phyloP scores from a whole-genome alignment of 2,797 vertebrate genomes.

The Podarcis siculus region DNA sequence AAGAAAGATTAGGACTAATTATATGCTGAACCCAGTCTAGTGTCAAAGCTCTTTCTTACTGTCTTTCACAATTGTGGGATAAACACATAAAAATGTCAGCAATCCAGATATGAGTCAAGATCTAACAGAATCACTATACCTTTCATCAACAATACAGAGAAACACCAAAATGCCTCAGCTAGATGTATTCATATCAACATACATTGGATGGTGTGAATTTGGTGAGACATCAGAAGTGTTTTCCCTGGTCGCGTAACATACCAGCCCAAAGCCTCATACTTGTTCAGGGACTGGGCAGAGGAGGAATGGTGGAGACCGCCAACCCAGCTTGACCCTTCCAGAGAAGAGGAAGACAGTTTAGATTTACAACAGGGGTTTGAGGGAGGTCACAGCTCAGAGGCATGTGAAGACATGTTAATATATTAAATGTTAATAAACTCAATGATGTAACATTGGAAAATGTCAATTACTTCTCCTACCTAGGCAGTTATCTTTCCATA shows the following conservation, averaged over 20 bases:
- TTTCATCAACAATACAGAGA: not conserved
- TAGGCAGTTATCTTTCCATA: too few species aligned
- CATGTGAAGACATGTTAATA: not conserved
- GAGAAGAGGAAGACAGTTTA: too few species aligned
- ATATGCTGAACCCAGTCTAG: not conserved
- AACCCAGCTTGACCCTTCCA: too few species aligned
- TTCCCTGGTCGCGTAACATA: not conserved
- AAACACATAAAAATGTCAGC: not conserved
- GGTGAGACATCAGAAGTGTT: not conserved
- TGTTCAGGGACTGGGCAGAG: too few species aligned
- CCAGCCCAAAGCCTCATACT: not conserved
- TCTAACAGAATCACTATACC: not conserved
- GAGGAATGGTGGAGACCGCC: too few species aligned
- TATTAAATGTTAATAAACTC: not conserved
- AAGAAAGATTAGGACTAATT: slow-evolving; percentile 25
- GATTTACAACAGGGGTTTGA: too few species aligned
- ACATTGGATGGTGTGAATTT: not conserved
- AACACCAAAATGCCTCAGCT: not conserved
- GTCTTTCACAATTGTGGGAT: accelerated
- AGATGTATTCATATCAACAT: not conserved
- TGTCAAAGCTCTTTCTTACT: slow-evolving; percentile 1
- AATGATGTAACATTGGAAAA: too few species aligned
- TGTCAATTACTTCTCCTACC: too few species aligned
- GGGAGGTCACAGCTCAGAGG: too few species aligned
- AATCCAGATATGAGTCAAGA: not conserved